phyloP scores from a whole-genome alignment of 2,797 vertebrate species.

The Paramormyrops hopkinsi region DNA sequence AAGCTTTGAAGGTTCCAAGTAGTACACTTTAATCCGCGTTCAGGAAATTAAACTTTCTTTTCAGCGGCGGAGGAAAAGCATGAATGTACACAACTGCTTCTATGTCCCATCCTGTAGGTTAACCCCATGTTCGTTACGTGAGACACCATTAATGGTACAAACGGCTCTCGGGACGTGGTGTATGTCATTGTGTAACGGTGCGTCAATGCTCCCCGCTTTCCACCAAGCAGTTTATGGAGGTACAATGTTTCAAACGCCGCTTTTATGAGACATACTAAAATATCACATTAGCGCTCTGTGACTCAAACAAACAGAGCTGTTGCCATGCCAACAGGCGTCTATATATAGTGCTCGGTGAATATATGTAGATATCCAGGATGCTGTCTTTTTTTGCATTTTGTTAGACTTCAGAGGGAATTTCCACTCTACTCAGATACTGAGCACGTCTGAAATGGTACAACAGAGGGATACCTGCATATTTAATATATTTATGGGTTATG shows the following conservation, averaged over 20 bases:
- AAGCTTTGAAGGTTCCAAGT: neutral
- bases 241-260: neutral
- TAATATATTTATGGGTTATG: neutral
- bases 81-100: neutral
- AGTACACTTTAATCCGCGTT: neutral
- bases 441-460: neutral
- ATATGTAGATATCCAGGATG: conserved; percentile 2
- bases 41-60: neutral
- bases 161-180: neutral
- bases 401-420: conserved; percentile 10
- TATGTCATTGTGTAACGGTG: neutral
- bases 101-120: neutral
- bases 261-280: conserved; percentile 12
- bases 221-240: neutral
- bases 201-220: neutral
- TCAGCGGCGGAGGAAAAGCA: neutral
- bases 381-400: neutral
- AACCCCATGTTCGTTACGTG: neutral
- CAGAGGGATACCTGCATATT: neutral
- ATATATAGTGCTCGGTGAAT: conserved; percentile 8
- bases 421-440: neutral
- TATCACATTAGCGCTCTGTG: conserved; percentile 12
- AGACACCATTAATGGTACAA: neutral
- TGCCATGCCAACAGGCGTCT: conserved; percentile 8
- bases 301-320: conserved; percentile 13